Evolutionary conservation across 2,888 invertebrate genomes (phyloP), one percentile per base, ranked within the genome.

Genomic region (Pandemis cinnamomeana): DNA sequence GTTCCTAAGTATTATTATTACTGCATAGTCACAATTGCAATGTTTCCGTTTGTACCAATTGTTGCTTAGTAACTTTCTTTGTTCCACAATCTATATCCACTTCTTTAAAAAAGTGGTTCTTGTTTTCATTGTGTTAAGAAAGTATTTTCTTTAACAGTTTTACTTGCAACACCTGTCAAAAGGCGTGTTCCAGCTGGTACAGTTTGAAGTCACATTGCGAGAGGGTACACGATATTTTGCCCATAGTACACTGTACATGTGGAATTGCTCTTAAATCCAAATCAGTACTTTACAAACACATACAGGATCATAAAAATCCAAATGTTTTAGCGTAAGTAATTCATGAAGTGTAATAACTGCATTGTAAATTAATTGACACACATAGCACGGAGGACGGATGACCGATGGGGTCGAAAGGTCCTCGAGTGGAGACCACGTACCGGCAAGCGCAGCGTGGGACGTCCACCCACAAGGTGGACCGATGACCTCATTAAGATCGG

Each of bases 211-310:
- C 86, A 0, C 95, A 95, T 77, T 89, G 89, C 76, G 86, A 89
- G 75, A 80, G 78, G 51, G 71, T 72, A 15, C 95, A 95, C 72
- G 86, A 90, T 53, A 84, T 84, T 44, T 77, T 86, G 51, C 92
- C 95, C 0, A 84, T 90, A 20, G 94, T 95, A 0, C 83, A 87
- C 67, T 95, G 95, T 79, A 83, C 85, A 46, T 95, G 95, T 79
- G 95, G 95, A 5, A 90, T 93, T 53, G 87, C 89, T 5, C 86
- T 95, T 13, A 93, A 93, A 76, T 95, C 95, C 10, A 93, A 94
- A 82, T 93, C 94, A 13, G 91, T 92, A 61, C 89, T 95, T 81
- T 95, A 95, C 78, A 94, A 94, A 83, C 95, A 95, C 80, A 88
- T 95, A 53, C 90, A 93, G 76, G 94, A 94, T 78, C 95, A 95